Base-by-base conservation (phyloP, 1,140 invertebrate species). In the Steinernema feltiae region DNA sequence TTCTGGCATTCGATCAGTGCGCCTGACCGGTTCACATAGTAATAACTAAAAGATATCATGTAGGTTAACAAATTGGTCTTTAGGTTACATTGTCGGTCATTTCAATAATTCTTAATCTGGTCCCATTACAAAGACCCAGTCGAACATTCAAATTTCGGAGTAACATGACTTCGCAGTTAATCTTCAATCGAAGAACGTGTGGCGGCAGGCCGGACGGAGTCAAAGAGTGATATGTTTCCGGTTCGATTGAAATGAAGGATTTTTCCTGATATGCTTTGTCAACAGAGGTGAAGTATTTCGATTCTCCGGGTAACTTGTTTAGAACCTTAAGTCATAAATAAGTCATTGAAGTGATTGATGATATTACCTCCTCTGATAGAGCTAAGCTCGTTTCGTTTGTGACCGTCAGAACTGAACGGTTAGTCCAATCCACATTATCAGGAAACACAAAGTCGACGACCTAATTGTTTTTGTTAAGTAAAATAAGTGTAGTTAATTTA, bases 91-190 rank as follows among this genome's bases (percentile, higher is more conserved):
- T 41, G 41, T 63, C 31, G 27, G 32, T 18, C 72, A 69, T 3
- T 0, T 7, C 15, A 3, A 29, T 2, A 21, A 76, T 1, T 27
- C 1, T 46, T 27, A 76, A n/a, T 7, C 75, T 30, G 21, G 75
- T 75, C 1, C 78, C 78, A 48, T 79, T 79, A 48, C 78, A 79
- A n/a, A 79, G 72, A 7, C 78, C 78, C 1, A 32, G n/a, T 1
- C 18, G 3, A 2, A 79, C 46, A 46, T 79, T 70, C 31, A 79
- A 30, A 31, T 79, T 79, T 1, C 74, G 7, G 0, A 79, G 17
- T 3, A 79, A 30, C 76, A 79, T 79, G 1, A 79, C 78, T 18
- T 79, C 41, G 1, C 63, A 27, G 17, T 74, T 69, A 7, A 41
- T 29, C 77, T 77, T 32, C 63, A 70, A n/a, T 77, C 63, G 12